A percentile compares a stretch with the other conserved stretches of the same genome.
Conservation (phyloP, 2,888 invertebrate genomes). For the Seira ritae region DNA sequence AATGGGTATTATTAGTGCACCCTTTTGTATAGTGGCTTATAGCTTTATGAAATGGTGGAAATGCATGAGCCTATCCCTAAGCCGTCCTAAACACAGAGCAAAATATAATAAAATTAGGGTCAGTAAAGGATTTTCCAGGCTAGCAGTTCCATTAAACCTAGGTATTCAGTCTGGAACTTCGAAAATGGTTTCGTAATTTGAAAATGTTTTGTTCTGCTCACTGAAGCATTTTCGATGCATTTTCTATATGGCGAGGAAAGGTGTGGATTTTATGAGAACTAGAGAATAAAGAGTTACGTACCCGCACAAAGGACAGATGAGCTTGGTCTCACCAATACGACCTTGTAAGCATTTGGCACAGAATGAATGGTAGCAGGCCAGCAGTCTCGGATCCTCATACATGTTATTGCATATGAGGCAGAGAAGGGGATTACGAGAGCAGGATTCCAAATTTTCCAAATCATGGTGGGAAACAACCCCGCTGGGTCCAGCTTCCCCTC, state of each 20-base stretch:
- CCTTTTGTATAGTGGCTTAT: background rate
- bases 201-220: background rate
- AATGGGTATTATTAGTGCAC: constrained; percentile 9
- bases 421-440: constrained; percentile 79
- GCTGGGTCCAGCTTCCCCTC: constrained; percentile 20
- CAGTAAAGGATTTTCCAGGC: constrained; percentile 38
- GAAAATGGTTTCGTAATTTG: background rate
- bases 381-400: constrained; percentile 82
- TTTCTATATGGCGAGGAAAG: background rate
- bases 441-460: constrained; percentile 72
- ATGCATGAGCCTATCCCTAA: background rate
- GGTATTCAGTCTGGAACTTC: background rate
- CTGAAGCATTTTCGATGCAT: background rate
- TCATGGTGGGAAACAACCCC: constrained; percentile 69
- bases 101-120: constrained; percentile 35
- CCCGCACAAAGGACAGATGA: constrained; percentile 84
- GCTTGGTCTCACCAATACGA: constrained; percentile 80
- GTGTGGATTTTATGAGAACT: background rate
- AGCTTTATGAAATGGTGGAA: too few species aligned
- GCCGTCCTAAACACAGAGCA: background rate
- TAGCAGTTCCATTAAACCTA: background rate
- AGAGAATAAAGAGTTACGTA: constrained; percentile 74
- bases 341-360: constrained; percentile 82
- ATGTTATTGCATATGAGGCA: constrained; percentile 84
- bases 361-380: constrained; percentile 84